Evolutionary conservation across 2,888 invertebrate species (phyloP).

Genomic region (Melinopterus prodromus): DNA sequence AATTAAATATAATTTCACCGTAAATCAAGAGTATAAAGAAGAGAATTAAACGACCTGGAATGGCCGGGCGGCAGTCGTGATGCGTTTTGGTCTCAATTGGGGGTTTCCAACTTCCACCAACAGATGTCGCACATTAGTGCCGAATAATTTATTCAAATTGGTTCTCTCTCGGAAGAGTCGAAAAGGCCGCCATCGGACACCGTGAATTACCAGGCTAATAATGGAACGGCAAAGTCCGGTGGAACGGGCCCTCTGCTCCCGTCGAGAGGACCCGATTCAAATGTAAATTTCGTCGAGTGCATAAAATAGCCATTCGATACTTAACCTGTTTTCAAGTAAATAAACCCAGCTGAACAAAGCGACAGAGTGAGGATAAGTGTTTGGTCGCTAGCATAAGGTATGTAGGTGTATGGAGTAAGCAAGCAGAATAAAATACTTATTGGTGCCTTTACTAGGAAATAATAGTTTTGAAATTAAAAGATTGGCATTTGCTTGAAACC

Average conservation of each 20-base stretch:
- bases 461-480: too few relatives aligned
- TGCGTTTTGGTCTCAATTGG: not conserved
- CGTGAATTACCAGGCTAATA: slow-evolving; percentile 4
- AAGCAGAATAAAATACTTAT: too few relatives aligned
- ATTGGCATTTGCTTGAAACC: too few relatives aligned
- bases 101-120: not conserved
- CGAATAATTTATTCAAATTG: not conserved
- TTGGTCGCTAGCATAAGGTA: not conserved
- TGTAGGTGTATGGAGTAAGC: too few relatives aligned
- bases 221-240: not conserved
- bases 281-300: not conserved
- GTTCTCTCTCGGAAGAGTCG: slow-evolving; percentile 4
- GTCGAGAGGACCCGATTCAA: not conserved
- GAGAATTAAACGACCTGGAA: not conserved
- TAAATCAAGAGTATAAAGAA: not conserved
- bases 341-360: not conserved
- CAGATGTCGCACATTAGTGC: slow-evolving; percentile 4
- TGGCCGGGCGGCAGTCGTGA: not conserved
- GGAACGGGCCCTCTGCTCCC: not conserved
- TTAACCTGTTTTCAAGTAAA: not conserved
- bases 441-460: too few relatives aligned
- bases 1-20: not conserved
- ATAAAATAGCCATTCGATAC: slow-evolving; percentile 4
- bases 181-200: not conserved
- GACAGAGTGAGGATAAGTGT: not conserved